phyloP scores from a whole-genome alignment of 2,888 invertebrate species.

The Oasisia sp. region DNA sequence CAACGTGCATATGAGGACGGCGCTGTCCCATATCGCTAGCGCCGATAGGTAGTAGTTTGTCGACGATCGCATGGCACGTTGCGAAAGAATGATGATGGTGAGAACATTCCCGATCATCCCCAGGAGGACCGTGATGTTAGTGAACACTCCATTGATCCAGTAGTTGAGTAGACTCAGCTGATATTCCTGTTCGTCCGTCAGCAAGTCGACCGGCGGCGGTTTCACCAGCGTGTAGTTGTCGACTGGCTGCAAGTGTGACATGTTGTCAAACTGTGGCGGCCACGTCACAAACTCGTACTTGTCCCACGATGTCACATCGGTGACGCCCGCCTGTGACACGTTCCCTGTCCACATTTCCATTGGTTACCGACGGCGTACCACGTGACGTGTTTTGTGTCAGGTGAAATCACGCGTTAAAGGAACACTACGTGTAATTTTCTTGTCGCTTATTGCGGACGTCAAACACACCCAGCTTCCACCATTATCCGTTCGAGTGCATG shows the following conservation, averaged over 20 bases:
- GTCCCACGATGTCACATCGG: neutral
- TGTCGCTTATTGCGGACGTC: neutral
- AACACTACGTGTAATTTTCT: neutral
- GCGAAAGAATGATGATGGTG: constrained; percentile 70
- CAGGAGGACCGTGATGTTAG: constrained; percentile 67
- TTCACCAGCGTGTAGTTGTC: neutral
- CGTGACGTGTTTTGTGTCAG: too few species aligned
- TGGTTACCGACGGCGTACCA: neutral
- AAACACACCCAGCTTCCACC: neutral
- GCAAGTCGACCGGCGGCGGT: neutral
- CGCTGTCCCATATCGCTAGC: constrained; percentile 62
- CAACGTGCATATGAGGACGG: constrained; percentile 57
- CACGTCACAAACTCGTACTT: neutral
- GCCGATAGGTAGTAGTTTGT: constrained; percentile 71
- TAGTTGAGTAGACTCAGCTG: constrained; percentile 21
- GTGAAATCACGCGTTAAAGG: neutral
- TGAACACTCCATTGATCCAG: constrained; percentile 54
- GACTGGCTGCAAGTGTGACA: neutral
- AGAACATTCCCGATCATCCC: constrained; percentile 77
- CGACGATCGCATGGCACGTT: constrained; percentile 78
- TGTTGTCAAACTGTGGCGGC: neutral
- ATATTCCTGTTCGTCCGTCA: neutral
- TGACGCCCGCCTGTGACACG: neutral
- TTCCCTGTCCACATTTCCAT: neutral
- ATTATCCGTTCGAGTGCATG: neutral